Evolutionary conservation across 2,888 invertebrate genomes (phyloP).

Genomic region (Folsomia candida): DNA sequence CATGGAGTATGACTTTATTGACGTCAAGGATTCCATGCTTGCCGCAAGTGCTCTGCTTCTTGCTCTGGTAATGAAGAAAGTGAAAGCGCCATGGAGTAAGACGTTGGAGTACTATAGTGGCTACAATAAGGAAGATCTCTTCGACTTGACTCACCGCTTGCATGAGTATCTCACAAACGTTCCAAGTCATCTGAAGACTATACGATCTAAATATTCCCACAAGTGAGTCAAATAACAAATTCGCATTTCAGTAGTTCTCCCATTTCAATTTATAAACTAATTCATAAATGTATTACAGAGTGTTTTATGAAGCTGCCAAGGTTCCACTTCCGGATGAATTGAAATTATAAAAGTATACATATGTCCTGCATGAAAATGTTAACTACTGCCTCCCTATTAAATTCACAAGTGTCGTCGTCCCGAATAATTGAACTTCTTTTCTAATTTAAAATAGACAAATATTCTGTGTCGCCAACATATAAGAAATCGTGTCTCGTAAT

Average conservation of each 20-base stretch:
- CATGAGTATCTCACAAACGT: constrained; percentile 76
- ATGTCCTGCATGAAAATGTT: constrained; percentile 7
- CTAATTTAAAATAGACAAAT: too few species aligned
- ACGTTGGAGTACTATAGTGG: constrained; percentile 78
- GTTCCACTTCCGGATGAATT: constrained; percentile 59
- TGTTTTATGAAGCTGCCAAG: constrained; percentile 89
- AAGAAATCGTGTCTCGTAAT: too few species aligned
- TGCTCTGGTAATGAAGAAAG: constrained; percentile 80
- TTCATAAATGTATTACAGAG: constrained; percentile 56
- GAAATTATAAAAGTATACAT: constrained; percentile 34
- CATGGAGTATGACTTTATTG: constrained; percentile 82
- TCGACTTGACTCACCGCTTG: constrained; percentile 67
- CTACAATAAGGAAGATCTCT: constrained; percentile 72
- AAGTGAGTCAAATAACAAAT: constrained; percentile 58
- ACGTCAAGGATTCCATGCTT: constrained; percentile 79
- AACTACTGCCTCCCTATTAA: constrained; percentile 5
- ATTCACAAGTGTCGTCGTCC: too few species aligned
- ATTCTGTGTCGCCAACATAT: too few species aligned
- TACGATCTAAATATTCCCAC: constrained; percentile 90
- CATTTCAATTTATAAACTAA: neutral
- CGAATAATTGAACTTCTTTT: too few species aligned
- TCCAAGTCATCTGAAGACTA: constrained; percentile 77
- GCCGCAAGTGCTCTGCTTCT: constrained; percentile 85
- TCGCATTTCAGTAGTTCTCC: neutral
- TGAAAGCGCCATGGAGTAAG: constrained; percentile 67